These are phyloP conservation scores for Melanotaenia trifasciata DNA, from an alignment of 2,797 vertebrate genomes.

Conservation along the genomic window DNA sequence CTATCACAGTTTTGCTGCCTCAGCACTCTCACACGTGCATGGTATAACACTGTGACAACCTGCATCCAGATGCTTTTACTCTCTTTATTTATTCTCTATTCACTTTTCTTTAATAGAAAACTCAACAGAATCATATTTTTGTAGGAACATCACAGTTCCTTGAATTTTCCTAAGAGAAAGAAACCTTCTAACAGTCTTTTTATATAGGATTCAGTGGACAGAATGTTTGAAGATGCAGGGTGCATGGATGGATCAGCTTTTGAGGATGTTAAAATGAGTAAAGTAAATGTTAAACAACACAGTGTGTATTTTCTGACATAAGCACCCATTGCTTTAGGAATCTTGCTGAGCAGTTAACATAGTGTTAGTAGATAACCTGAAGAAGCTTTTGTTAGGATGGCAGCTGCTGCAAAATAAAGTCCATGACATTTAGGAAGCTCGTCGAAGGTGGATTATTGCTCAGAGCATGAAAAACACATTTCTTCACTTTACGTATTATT, in stretches of 20 bases:
- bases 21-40: background rate
- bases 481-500: slow-evolving; percentile 14
- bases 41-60: background rate
- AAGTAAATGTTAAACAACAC: slow-evolving; percentile 32
- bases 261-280: slow-evolving; percentile 27
- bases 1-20: background rate
- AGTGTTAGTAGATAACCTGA: slow-evolving; percentile 55
- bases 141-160: slow-evolving; percentile 5
- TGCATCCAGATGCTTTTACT: background rate
- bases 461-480: background rate
- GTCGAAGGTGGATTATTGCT: slow-evolving; percentile 34
- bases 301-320: slow-evolving; percentile 44
- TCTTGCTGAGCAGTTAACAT: slow-evolving; percentile 56
- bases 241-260: slow-evolving; percentile 21
- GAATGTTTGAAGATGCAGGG: slow-evolving; percentile 5
- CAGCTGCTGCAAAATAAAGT: slow-evolving; percentile 30
- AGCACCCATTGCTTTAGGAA: slow-evolving; percentile 33
- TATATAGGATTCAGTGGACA: background rate
- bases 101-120: too few relatives aligned
- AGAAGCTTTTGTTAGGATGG: slow-evolving; percentile 50
- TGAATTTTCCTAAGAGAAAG: slow-evolving; percentile 2
- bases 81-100: too few relatives aligned
- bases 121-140: slow-evolving; percentile 12
- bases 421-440: slow-evolving; percentile 46
- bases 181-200: too few relatives aligned